A percentile compares a stretch with the other conserved stretches of the same genome.
phyloP scores from a whole-genome alignment of 1,140 invertebrate species.

The Drosophila repletoides region DNA sequence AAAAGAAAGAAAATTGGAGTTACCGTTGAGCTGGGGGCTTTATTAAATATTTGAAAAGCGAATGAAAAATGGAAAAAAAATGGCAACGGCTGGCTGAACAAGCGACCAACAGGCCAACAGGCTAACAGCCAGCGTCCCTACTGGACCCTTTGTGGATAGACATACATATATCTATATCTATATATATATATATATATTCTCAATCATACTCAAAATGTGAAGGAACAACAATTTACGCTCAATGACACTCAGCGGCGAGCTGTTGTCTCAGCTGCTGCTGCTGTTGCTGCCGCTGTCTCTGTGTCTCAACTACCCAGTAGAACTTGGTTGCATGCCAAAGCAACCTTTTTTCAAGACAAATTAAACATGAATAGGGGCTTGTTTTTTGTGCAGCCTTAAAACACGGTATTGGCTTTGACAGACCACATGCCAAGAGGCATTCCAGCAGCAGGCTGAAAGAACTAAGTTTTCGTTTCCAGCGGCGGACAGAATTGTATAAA shows the following conservation, averaged over 20 bases:
- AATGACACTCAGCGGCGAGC: slow-evolving; percentile 73
- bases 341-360: too few species aligned
- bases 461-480: too few species aligned
- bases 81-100: slow-evolving; percentile 36
- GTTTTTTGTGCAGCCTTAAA: too few species aligned
- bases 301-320: too few species aligned
- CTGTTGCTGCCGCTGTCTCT: slow-evolving; percentile 51
- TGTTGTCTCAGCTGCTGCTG: slow-evolving; percentile 57
- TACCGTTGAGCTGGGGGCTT: slow-evolving; percentile 69
- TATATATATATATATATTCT: too few species aligned
- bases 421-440: not conserved
- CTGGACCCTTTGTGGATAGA: slow-evolving; percentile 59
- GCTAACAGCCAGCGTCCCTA: not conserved
- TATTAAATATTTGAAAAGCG: slow-evolving; percentile 75
- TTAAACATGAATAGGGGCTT: too few species aligned
- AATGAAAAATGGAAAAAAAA: slow-evolving; percentile 50
- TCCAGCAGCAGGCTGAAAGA: too few species aligned
- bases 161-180: too few species aligned
- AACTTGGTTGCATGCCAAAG: too few species aligned
- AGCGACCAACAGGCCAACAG: not conserved
- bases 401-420: too few species aligned
- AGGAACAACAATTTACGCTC: slow-evolving; percentile 81
- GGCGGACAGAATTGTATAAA: too few species aligned
- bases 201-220: slow-evolving; percentile 81
- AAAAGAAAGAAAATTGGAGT: slow-evolving; percentile 51